Conservation (phyloP, 1,140 invertebrate genomes). For the Parapsyche elsis region DNA sequence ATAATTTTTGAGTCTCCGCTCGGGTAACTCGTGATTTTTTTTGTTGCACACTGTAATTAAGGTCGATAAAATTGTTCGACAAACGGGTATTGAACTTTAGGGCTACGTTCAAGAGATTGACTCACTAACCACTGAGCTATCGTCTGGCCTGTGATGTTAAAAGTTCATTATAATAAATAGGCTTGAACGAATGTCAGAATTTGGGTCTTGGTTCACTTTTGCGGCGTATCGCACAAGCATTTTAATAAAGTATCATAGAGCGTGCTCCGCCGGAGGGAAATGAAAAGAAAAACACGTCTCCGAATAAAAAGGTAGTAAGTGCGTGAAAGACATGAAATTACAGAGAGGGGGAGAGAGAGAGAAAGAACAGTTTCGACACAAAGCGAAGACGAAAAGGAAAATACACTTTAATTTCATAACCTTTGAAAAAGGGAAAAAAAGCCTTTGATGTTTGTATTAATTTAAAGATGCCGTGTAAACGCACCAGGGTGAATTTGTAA, state of each 20-base stretch:
- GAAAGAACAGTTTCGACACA: not conserved
- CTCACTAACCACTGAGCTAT: no score
- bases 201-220: no score
- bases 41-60: no score
- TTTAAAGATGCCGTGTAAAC: constrained; percentile 38
- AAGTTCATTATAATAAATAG: no score
- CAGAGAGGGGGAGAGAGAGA: not conserved
- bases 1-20: no score
- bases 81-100: no score
- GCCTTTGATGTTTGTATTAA: constrained; percentile 37
- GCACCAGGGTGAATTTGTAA: constrained; percentile 28
- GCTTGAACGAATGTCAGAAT: no score
- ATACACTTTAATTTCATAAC: constrained; percentile 41
- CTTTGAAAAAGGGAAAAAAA: constrained; percentile 26
- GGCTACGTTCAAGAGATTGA: no score
- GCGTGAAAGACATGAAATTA: no score
- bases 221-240: not conserved
- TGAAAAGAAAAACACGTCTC: not conserved
- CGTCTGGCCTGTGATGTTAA: no score
- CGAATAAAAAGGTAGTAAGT: not conserved
- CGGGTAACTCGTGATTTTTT: no score
- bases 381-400: not conserved
- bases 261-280: not conserved
- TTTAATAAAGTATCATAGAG: not conserved
- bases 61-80: no score